A percentile compares a stretch with the other conserved stretches of the same genome.
Evolutionary conservation across 2,888 invertebrate genomes (phyloP).

Genomic region (Steromphala cineraria): DNA sequence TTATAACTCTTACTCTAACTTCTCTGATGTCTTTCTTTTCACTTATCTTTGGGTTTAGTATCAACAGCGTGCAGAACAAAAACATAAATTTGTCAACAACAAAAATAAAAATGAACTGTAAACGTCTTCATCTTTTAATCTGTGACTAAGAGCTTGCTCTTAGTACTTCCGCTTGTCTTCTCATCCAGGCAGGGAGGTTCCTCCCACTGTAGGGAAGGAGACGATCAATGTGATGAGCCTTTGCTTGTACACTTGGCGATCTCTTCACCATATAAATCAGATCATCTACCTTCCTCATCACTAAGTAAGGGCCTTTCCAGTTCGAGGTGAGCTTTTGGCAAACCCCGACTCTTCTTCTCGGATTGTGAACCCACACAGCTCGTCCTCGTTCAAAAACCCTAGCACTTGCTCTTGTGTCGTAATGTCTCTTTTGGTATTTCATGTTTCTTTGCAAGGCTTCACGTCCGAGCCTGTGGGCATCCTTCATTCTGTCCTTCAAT

Average conservation of each 20-base stretch:
- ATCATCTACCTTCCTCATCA: neutral
- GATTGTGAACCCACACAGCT: neutral
- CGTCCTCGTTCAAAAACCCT: neutral
- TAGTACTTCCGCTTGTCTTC: no score
- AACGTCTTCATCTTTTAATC: no score
- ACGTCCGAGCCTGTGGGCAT: neutral
- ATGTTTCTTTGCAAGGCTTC: neutral
- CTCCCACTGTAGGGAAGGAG: neutral
- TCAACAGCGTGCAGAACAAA: no score
- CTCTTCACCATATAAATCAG: neutral
- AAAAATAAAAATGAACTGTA: no score
- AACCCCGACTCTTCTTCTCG: neutral
- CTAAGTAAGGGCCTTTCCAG: constrained; percentile 9
- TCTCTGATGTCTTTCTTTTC: no score
- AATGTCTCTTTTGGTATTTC: neutral
- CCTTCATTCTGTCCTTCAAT: neutral
- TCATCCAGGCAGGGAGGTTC: neutral
- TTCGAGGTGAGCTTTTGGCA: neutral
- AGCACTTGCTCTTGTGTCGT: neutral
- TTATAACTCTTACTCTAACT: no score
- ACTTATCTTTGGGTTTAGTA: no score
- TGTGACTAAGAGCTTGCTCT: no score
- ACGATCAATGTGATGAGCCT: neutral
- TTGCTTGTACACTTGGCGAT: neutral
- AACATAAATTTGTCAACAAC: no score